phyloP scores from a whole-genome alignment of 2,888 invertebrate genomes.

The Tiliacea citrago region DNA sequence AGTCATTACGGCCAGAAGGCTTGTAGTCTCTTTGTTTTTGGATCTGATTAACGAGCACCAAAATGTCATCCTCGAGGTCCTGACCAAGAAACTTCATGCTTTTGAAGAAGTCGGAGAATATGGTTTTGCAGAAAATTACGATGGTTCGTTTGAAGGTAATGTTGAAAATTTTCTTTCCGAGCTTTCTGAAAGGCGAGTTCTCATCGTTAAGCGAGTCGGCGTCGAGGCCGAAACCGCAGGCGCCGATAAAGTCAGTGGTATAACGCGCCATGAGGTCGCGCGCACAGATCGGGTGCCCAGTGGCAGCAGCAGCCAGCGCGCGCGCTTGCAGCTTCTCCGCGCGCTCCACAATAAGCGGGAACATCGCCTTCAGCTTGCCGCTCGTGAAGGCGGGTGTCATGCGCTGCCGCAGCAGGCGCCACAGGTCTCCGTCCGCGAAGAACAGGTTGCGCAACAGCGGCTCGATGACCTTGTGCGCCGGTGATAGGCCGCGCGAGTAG shows the following conservation, averaged over 20 bases:
- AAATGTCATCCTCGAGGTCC: conserved; percentile 74
- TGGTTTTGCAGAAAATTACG: conserved; percentile 68
- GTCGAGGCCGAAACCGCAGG: conserved; percentile 81
- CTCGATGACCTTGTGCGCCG: conserved; percentile 69
- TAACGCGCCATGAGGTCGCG: conserved; percentile 83
- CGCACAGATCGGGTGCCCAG: conserved; percentile 72
- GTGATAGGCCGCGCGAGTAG: conserved; percentile 74
- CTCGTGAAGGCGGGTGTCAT: conserved; percentile 82
- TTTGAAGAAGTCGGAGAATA: conserved; percentile 75
- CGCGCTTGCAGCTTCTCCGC: conserved; percentile 75
- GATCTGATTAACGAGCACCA: conserved; percentile 69
- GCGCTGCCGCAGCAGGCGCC: conserved; percentile 79
- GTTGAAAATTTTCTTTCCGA: conserved; percentile 74
- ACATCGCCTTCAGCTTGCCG: conserved; percentile 82
- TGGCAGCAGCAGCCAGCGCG: conserved; percentile 64
- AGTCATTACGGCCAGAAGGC: conserved; percentile 78
- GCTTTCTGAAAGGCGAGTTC: conserved; percentile 76
- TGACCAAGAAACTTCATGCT: conserved; percentile 70
- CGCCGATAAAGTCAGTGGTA: conserved; percentile 83
- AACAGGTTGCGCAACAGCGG: conserved; percentile 79
- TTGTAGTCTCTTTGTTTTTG: conserved; percentile 70
- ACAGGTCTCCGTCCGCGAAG: conserved; percentile 79
- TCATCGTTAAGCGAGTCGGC: conserved; percentile 78
- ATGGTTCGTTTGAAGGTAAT: conserved; percentile 65
- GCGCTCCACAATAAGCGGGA: conserved; percentile 79